Evolutionary conservation across 2,113 vertebrate species (phyloP), one percentile per base, ranked within the genome.

Genomic region (Amphiprion percula): DNA sequence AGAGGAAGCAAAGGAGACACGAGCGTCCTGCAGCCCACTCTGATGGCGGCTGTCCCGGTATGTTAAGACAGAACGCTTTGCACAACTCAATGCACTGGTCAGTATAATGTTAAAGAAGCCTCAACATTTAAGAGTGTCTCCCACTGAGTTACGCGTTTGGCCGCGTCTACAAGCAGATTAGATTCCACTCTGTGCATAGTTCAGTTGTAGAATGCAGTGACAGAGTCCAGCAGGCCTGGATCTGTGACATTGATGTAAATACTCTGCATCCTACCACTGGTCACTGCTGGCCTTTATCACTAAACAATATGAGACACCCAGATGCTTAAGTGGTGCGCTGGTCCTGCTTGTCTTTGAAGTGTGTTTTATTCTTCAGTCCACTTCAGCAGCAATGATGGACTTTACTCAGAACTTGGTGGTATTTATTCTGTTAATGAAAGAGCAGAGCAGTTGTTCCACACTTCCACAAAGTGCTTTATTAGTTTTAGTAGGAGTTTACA

Each of bases 21-120:
- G 70, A 96, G 95, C 28, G 84, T 94, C 33, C 93, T 99, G 82
- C 96, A 94, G 68, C 98, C 98, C 68, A 98, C 97, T 10, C 91
- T 99, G 53, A 98, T 99, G 97, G 97, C 97, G 73, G 97, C 98
- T 61, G 98, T 99, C 24, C 98, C 98, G 56, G 98, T 99, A 86
- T 3, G 90, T 76, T 28, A 2, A 21, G 14, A 74, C 24, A 15
- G 7, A 24, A 19, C 77, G 93, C 49, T 94, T 73, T 55, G 2
- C 19, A 23, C n/a, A 94, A 75, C 68, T 28, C 56, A 17, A 1
- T 6, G 24, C 17, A 16, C 2, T 37, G 19, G 10, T 41, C 44
- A n/a, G 28, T 7, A 1, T 16, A 26, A 67, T 56, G 53, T 39
- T 28, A 28, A 50, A 50, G 53, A 66, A 66, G 33, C 62, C 41